Evolutionary conservation across 1,140 invertebrate species (phyloP), one percentile per base, ranked within the genome.

Genomic region (Microplitis mediator): DNA sequence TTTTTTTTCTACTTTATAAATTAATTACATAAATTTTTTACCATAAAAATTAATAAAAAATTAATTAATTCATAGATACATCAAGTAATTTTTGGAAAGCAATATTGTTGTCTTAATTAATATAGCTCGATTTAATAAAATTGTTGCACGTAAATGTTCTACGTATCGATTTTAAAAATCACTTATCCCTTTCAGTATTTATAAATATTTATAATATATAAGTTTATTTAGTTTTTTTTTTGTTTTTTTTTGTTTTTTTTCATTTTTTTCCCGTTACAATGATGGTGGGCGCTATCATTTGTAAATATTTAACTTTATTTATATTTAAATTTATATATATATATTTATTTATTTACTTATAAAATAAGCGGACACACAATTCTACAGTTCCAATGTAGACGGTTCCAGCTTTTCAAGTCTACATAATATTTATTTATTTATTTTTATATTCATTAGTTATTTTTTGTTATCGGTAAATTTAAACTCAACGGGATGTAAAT

Each of bases 381-480:
- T 66, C 75, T 76, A 74, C 69, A 76, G 69, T 77, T 81, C 74
- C 73, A 72, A 64, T 72, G 65, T 76, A 77, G 75, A 62, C 32
- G 54, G 74, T 68, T 14, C 54, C 50, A 14, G 14, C 32, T 14
- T 9, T 60, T 32, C 13, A 39, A 63, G 4, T 13, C 11, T 71
- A 35, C 14, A 64, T 56, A 52, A 60, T 66, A 68, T 68, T 13
- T 52, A 36, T 71, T 63, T 71, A 31, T 52, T 65, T 23, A 45
- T 61, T 8, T 39, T 69, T 34, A 16, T 16, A 36, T 16, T 64
- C 31, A 32, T 14, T 13, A 50, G 2, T 50, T 14, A 16, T 67
- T 67, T 34, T 52, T 35, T 66, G 23, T 52, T 35, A 13, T 54
- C 31, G 13, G 35, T 13, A 32, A 69, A 35, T 60, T 61, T 8